Base-by-base conservation (phyloP, 2,113 vertebrate species). In the Bothrops jararaca region DNA sequence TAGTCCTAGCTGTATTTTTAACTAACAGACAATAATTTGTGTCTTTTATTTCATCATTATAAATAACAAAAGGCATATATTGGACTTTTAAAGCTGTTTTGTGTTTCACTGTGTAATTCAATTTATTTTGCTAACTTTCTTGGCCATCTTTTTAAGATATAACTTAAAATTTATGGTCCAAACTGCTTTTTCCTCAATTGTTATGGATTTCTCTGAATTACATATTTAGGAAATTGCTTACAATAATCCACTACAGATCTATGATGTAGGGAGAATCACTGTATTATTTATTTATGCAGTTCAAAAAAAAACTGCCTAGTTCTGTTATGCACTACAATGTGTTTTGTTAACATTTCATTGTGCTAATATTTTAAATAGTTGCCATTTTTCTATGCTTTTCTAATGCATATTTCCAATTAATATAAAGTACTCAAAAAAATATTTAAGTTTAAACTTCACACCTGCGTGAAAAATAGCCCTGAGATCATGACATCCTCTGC, bases 401-500 rank as follows among this genome's bases (percentile, higher is more conserved):
- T 85, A 91, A 13, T 91, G 85, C n/a, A 94, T 96, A 96, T 45
- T 93, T 93, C 88, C 89, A 52, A 89, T 94, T 92, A 96, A 94
- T 88, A 64, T 74, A 89, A 90, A 93, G n/a, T 53, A 85, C 91
- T 96, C 1, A 1, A 94, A 87, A 93, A 94, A 93, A 80, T 3
- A 87, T 89, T 39, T 42, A 95, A 96, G 89, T 90, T 95, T 96
- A 92, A 95, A 95, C 94, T 94, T 89, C 92, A 94, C 91, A 92
- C 88, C 96, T 95, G 93, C 18, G 91, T 94, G 96, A 96, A 97
- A 64, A 96, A 96, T 93, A 95, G 64, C 22, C 74, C 88, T 93
- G 94, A 90, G 95, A 95, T 95, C 93, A 97, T 96, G 94, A 94
- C 95, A 96, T 95, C 89, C 92, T 95, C 95, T 94, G 93, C 95